These are phyloP conservation scores for Siniperca obscura DNA, from an alignment of 2,797 vertebrate species.

Conservation along the genomic window DNA sequence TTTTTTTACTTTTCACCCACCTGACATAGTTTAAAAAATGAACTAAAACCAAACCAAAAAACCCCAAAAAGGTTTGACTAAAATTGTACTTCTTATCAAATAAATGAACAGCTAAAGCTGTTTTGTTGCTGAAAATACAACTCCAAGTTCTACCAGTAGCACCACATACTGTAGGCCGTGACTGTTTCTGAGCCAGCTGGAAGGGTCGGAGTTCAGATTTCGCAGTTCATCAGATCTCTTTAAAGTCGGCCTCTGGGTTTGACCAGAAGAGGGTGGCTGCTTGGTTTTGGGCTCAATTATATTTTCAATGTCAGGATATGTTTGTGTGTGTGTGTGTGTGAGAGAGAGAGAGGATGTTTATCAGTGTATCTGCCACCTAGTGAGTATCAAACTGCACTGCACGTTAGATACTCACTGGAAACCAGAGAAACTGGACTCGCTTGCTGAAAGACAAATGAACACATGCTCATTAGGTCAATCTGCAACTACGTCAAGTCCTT, in stretches of 20 bases:
- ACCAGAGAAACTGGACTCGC: neutral
- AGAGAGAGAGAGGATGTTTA: neutral
- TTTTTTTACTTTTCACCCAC: slow-evolving; percentile 2
- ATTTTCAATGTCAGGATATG: neutral
- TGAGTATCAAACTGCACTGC: neutral
- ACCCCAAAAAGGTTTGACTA: neutral
- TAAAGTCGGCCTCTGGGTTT: neutral
- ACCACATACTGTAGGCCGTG: neutral
- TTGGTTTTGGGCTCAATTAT: neutral
- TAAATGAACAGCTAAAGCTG: neutral
- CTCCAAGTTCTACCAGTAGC: neutral
- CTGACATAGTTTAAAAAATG: neutral
- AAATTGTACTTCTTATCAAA: neutral
- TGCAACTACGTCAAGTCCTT: neutral
- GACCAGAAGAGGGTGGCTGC: neutral
- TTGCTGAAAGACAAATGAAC: neutral
- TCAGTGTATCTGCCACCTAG: neutral
- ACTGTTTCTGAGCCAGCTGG: neutral
- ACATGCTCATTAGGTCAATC: neutral
- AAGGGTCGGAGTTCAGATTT: slow-evolving; percentile 2
- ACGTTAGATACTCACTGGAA: neutral
- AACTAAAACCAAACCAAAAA: too few species aligned
- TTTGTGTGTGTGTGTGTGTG: too few species aligned
- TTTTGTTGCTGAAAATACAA: neutral
- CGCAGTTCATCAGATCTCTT: neutral